phyloP scores from a whole-genome alignment of 1,140 invertebrate species.

The Asobara japonica region DNA sequence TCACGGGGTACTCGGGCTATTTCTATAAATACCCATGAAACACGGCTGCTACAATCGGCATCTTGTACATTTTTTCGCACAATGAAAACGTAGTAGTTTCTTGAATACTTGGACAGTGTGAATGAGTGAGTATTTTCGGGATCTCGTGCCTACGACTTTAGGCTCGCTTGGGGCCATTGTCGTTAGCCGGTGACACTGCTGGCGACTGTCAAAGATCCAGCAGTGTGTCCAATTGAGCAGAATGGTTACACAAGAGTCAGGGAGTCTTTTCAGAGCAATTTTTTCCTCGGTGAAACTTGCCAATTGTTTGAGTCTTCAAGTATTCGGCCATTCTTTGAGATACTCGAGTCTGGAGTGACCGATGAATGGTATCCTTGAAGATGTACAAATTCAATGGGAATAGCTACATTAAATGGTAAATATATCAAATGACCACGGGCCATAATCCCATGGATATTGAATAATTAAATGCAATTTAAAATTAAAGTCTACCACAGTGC shows the following conservation, averaged over 20 bases:
- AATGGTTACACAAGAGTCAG: slow-evolving; percentile 3
- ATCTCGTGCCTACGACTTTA: slow-evolving; percentile 8
- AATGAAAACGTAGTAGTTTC: slow-evolving; percentile 15
- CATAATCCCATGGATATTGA: no score
- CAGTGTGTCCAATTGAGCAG: slow-evolving; percentile 2
- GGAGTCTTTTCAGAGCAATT: background rate
- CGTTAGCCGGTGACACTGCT: background rate
- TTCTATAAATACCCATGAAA: slow-evolving; percentile 21
- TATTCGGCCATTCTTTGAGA: background rate
- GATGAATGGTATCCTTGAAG: background rate
- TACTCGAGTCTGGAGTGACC: background rate
- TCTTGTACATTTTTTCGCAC: slow-evolving; percentile 3
- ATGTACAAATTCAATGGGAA: background rate
- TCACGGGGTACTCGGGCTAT: slow-evolving; percentile 21
- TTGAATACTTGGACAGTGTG: background rate
- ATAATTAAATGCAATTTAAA: no score
- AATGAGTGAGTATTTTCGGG: slow-evolving; percentile 6
- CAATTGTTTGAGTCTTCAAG: background rate
- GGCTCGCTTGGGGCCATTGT: background rate
- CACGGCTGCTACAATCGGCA: slow-evolving; percentile 19
- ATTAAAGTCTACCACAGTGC: no score
- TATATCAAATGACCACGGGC: no score
- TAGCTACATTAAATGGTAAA: background rate
- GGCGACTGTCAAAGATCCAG: background rate
- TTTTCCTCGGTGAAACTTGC: background rate